Conservation (phyloP, 2,113 vertebrate species). For the Rhineura floridana region DNA sequence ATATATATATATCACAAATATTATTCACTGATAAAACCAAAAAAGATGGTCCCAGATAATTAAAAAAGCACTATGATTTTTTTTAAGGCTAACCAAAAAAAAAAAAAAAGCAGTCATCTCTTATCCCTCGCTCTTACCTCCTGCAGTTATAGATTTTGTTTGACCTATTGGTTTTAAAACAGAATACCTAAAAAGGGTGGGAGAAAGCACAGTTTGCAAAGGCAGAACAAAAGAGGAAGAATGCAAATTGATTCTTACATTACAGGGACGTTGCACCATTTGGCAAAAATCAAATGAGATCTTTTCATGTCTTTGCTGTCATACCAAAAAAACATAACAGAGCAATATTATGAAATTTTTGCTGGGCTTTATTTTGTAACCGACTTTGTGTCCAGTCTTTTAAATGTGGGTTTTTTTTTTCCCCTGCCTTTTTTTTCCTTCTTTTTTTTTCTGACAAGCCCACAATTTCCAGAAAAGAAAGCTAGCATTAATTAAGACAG, state of each 20-base stretch:
- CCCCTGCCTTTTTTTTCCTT: constrained; percentile 72
- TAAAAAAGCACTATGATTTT: background rate
- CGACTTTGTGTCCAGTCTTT: constrained; percentile 84
- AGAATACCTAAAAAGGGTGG: constrained; percentile 60
- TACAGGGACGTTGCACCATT: constrained; percentile 77
- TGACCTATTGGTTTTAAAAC: constrained; percentile 81
- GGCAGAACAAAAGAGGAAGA: constrained; percentile 75
- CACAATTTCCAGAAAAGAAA: constrained; percentile 99
- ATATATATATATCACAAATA: too few species aligned
- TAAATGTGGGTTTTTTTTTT: constrained; percentile 76
- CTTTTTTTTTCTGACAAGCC: constrained; percentile 95
- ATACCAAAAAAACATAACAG: constrained; percentile 69
- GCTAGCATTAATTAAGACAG: constrained; percentile 99
- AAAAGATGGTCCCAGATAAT: background rate
- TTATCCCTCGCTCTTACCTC: constrained; percentile 59
- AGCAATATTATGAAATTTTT: constrained; percentile 83
- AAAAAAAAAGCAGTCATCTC: constrained; percentile 47
- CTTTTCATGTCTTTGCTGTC: constrained; percentile 77
- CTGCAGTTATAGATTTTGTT: constrained; percentile 76
- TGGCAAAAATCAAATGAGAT: constrained; percentile 80
- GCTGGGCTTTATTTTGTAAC: constrained; percentile 80
- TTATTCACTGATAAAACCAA: background rate
- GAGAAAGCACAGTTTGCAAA: constrained; percentile 64
- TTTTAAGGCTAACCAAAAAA: background rate
- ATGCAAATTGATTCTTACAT: constrained; percentile 78